Base-by-base conservation (phyloP, 2,797 vertebrate species). In the Novumbra hubbsi region DNA sequence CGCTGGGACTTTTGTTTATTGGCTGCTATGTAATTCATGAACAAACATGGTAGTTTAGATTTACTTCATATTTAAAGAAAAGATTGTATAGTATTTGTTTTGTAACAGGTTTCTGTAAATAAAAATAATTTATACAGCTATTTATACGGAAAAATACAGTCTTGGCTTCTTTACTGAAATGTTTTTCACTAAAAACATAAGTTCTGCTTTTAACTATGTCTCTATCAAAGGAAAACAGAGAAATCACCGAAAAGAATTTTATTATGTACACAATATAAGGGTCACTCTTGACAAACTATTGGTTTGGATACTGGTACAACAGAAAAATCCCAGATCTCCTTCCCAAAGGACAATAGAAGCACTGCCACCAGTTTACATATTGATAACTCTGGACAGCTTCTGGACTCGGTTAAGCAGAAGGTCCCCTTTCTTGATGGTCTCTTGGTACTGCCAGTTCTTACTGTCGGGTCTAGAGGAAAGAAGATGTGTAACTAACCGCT, bases 21-120 rank as follows among this genome's bases (percentile, higher is more conserved):
- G 96, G 97, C 97, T 99, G 97, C 97, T 99, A 96, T 97, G 95
- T 96, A 98, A 96, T 96, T 96, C 95, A 96, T 96, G 98, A 98
- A 98, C 97, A 98, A 98, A 97, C 93, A 96, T 94, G 92, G 94
- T 96, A 96, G 95, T 94, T 95, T 97, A 98, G 95, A 97, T 96
- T 96, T 96, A 95, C 95, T 95, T 96, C 95, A 97, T 99, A 99
- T 99, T 99, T 99, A 98, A 99, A 96, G 96, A 95, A 96, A 94
- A 96, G 96, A 98, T 97, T 94, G 97, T 98, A 99, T 98, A 98
- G 97, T 98, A 99, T 99, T 97, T 98, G 97, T 98, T 98, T 99
- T 99, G 96, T 98, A 99, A 99, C 96, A 98, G 95, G 95, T 97
- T 98, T 98, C 95, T 99, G 97, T 99, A 99, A 99, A 99, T 99